A percentile compares a stretch with the other conserved stretches of the same genome.
These are phyloP conservation scores for Hemiprocne comata DNA, from an alignment of 2,113 vertebrate genomes.

Conservation along the genomic window DNA sequence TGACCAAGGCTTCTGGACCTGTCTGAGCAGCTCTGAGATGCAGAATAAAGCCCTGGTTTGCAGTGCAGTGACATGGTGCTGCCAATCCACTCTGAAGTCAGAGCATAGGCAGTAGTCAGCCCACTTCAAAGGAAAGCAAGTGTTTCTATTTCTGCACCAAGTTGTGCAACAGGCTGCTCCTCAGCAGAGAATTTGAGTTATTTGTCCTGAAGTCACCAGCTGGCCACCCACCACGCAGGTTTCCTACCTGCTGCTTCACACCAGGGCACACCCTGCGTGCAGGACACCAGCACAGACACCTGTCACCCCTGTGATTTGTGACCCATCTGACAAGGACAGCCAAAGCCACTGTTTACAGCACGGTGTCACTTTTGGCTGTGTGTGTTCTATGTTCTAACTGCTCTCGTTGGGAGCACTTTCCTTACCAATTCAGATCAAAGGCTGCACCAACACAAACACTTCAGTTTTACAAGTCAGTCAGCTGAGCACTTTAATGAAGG, in stretches of 20 bases:
- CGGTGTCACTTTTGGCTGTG: conserved; percentile 53
- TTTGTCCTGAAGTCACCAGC: conserved; percentile 75
- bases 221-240: conserved; percentile 80
- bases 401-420: conserved; percentile 32
- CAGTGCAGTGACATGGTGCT: not conserved
- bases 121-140: not conserved
- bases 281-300: conserved; percentile 61
- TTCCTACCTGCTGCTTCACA: conserved; percentile 60
- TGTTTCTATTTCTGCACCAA: not conserved
- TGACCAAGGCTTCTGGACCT: not conserved
- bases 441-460: not conserved
- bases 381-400: conserved; percentile 63
- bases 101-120: not conserved
- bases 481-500: not conserved
- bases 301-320: conserved; percentile 67
- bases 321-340: not conserved
- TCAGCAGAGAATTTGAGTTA: conserved; percentile 41
- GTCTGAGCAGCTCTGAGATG: not conserved
- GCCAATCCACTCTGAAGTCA: not conserved
- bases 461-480: not conserved
- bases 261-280: not conserved
- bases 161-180: not conserved
- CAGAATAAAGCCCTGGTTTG: not conserved
- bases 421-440: conserved; percentile 70
- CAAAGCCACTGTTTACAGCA: conserved; percentile 13